Percentiles rank a stretch among this genome's conserved stretches.
Conservation (phyloP, 2,113 vertebrate genomes). For the Ptychochromis oligacanthus region DNA sequence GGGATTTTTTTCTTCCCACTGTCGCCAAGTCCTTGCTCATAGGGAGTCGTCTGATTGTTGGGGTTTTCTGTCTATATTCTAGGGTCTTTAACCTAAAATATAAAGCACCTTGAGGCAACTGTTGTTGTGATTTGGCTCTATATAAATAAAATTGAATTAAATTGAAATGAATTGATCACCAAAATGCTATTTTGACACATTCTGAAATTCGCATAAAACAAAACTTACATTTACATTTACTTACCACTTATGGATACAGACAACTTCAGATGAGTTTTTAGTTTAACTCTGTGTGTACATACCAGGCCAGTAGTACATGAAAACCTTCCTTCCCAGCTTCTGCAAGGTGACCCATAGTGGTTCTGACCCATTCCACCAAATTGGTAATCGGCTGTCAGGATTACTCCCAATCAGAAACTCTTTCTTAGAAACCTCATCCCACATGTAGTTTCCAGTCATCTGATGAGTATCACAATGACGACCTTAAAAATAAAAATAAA, state of each 20-base stretch:
- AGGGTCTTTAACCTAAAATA: too few relatives aligned
- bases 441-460: slow-evolving; percentile 97
- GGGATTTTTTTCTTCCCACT: too few relatives aligned
- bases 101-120: too few relatives aligned
- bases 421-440: slow-evolving; percentile 83
- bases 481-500: slow-evolving; percentile 74
- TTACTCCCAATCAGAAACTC: slow-evolving; percentile 93
- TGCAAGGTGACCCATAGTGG: slow-evolving; percentile 94
- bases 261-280: neutral
- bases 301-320: slow-evolving; percentile 99
- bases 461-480: slow-evolving; percentile 91
- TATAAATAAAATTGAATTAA: too few relatives aligned
- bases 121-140: too few relatives aligned
- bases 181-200: neutral
- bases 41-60: too few relatives aligned
- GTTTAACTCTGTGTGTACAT: neutral
- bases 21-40: too few relatives aligned
- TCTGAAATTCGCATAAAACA: neutral
- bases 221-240: too few relatives aligned
- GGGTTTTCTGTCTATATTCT: too few relatives aligned
- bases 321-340: slow-evolving; percentile 86
- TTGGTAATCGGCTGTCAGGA: slow-evolving; percentile 85
- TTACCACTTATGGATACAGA: fast-evolving
- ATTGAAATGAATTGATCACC: too few relatives aligned
- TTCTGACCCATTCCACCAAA: slow-evolving; percentile 96